phyloP scores from a whole-genome alignment of 1,140 invertebrate species.

The Calephelis nemesis region DNA sequence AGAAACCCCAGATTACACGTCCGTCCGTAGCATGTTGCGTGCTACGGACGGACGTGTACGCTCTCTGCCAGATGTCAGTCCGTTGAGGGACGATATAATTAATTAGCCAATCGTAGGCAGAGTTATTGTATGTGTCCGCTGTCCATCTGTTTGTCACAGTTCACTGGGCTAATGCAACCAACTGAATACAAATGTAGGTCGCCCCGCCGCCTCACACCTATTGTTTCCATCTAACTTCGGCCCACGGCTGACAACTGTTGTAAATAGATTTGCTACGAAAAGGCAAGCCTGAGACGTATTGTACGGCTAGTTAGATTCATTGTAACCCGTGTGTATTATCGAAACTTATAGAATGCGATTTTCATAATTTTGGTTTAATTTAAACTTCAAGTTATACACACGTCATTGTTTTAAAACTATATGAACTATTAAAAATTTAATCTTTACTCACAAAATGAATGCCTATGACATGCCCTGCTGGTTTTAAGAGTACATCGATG shows the following conservation, averaged over 20 bases:
- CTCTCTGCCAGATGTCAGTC: background rate
- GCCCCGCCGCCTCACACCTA: background rate
- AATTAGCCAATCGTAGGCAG: constrained; percentile 5
- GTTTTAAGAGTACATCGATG: too few species aligned
- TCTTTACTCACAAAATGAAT: too few species aligned
- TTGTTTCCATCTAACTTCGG: background rate
- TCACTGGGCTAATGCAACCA: constrained; percentile 7
- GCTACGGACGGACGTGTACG: background rate
- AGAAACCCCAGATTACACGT: too few species aligned
- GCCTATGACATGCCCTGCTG: too few species aligned
- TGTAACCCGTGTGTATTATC: too few species aligned
- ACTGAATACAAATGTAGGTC: constrained; percentile 10
- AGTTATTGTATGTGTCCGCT: constrained; percentile 7
- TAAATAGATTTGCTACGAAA: background rate
- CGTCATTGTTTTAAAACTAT: too few species aligned
- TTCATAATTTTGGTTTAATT: too few species aligned
- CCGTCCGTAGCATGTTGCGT: background rate
- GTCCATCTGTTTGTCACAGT: constrained; percentile 13
- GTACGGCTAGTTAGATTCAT: too few species aligned
- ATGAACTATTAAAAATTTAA: too few species aligned
- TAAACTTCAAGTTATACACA: too few species aligned
- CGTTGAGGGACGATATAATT: background rate
- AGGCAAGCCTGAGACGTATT: background rate
- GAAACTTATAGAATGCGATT: too few species aligned
- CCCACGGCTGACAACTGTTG: background rate